These are phyloP conservation scores for Sinocyclocheilus grahami DNA, from an alignment of 2,113 vertebrate species.

Conservation along the genomic window DNA sequence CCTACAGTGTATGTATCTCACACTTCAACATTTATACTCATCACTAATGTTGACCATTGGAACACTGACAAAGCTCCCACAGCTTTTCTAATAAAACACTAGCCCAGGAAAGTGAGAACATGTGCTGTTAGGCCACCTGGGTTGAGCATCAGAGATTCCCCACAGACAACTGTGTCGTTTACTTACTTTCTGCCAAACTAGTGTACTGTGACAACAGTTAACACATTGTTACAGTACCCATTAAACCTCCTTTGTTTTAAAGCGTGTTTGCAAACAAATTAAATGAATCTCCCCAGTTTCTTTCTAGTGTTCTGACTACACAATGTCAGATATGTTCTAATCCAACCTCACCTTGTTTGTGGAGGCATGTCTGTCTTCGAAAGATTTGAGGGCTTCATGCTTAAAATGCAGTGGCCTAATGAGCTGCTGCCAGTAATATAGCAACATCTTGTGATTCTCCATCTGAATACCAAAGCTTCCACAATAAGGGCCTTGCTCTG, in stretches of 20 bases:
- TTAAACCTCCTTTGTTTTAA: background rate
- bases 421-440: slow-evolving; percentile 16
- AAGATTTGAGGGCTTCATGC: background rate
- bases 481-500: slow-evolving; percentile 4
- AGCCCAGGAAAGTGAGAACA: background rate
- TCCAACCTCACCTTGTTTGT: background rate
- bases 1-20: background rate
- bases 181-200: background rate
- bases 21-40: background rate
- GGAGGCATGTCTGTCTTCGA: background rate
- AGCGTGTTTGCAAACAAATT: background rate
- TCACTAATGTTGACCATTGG: background rate
- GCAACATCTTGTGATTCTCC: slow-evolving; percentile 7
- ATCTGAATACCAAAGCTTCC: slow-evolving; percentile 35
- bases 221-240: background rate
- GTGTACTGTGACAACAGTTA: background rate
- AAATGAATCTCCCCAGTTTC: background rate
- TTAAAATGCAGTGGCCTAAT: slow-evolving; percentile 21
- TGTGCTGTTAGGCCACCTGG: background rate
- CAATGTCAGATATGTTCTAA: background rate
- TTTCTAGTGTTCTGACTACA: background rate
- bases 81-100: slow-evolving; percentile 1
- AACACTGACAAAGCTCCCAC: background rate
- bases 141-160: background rate
- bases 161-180: background rate